Conservation (phyloP, 2,888 invertebrate species). For the Hoplodrina blanda region DNA sequence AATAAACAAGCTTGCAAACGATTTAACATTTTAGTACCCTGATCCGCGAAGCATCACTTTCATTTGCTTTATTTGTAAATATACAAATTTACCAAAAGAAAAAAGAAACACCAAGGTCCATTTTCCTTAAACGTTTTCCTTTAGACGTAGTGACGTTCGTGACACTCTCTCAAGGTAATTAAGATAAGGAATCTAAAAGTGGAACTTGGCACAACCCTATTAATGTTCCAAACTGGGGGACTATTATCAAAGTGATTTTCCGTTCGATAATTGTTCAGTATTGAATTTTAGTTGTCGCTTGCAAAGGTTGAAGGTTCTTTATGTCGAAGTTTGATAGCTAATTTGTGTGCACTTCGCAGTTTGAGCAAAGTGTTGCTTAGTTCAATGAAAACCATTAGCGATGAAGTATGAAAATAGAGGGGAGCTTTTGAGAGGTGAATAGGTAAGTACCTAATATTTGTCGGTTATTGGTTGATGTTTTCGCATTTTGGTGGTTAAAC, state of each 20-base stretch:
- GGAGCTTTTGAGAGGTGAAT: background rate
- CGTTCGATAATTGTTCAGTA: conserved; percentile 68
- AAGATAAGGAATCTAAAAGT: conserved; percentile 51
- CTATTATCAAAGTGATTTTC: conserved; percentile 69
- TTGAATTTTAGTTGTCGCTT: conserved; percentile 64
- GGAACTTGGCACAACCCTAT: conserved; percentile 61
- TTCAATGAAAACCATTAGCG: conserved; percentile 26
- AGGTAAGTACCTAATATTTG: background rate
- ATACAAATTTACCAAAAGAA: background rate
- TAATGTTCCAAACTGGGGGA: conserved; percentile 52
- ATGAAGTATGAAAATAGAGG: conserved; percentile 22
- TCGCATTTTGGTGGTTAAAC: background rate
- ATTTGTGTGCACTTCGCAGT: conserved; percentile 56
- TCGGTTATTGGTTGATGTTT: background rate
- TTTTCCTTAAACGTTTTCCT: conserved; percentile 26
- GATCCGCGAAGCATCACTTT: background rate
- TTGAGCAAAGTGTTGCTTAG: conserved; percentile 30
- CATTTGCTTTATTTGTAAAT: background rate
- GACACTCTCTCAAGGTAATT: conserved; percentile 47
- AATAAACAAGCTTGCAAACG: no score
- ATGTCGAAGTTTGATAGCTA: conserved; percentile 55
- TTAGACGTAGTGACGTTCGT: conserved; percentile 34
- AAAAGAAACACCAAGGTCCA: background rate
- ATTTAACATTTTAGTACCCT: no score
- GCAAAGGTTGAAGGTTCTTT: conserved; percentile 53